phyloP scores from a whole-genome alignment of 1,140 invertebrate genomes.

The Drosophila miranda region DNA sequence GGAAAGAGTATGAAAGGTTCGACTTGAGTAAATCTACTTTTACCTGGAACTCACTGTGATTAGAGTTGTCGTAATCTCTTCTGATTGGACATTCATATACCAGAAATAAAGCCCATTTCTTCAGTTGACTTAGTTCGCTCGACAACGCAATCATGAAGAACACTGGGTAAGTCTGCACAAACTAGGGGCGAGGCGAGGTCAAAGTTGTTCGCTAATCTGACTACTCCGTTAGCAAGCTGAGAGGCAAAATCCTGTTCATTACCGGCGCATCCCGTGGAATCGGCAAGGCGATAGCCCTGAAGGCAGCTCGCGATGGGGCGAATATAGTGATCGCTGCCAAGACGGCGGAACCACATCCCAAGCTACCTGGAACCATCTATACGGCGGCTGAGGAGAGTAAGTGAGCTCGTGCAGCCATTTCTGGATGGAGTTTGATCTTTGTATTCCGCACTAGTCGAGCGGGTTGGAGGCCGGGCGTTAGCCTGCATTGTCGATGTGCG shows the following conservation, averaged over 20 bases:
- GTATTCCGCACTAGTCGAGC: conserved; percentile 88
- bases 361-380: conserved; percentile 98
- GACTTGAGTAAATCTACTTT: too few relatives aligned
- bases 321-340: conserved; percentile 98
- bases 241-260: conserved; percentile 96
- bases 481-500: conserved; percentile 97
- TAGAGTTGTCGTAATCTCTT: too few relatives aligned
- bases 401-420: conserved; percentile 33
- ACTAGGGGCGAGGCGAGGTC: too few relatives aligned
- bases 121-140: too few relatives aligned
- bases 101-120: too few relatives aligned
- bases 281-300: conserved; percentile 97
- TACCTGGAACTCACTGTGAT: too few relatives aligned
- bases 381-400: conserved; percentile 97
- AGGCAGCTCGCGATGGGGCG: conserved; percentile 96
- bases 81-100: too few relatives aligned
- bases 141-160: conserved; percentile 42
- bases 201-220: background rate
- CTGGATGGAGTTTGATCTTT: conserved; percentile 25
- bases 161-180: conserved; percentile 35
- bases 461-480: conserved; percentile 93
- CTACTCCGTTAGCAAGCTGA: conserved; percentile 87
- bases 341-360: conserved; percentile 96
- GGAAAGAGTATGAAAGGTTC: too few relatives aligned
- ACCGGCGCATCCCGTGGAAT: conserved; percentile 98